Conservation (phyloP, 2,888 invertebrate genomes). For the Erebia ligea region DNA sequence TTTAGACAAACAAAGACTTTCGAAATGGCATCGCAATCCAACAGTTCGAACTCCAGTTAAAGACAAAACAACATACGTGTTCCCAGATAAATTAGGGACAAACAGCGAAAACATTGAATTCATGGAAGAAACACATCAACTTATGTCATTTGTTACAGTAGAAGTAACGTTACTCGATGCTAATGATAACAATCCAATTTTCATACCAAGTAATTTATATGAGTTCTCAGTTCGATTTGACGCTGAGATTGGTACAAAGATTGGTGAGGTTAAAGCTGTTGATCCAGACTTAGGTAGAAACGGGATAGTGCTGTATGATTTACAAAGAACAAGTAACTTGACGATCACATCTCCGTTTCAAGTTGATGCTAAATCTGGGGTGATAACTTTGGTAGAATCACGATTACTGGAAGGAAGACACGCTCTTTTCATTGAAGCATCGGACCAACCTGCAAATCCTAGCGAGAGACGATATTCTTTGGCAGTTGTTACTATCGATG, state of each 20-base stretch:
- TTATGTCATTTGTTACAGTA: slow-evolving; percentile 86
- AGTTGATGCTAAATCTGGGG: slow-evolving; percentile 88
- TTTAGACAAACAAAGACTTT: slow-evolving; percentile 65
- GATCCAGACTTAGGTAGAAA: slow-evolving; percentile 91
- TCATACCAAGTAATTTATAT: slow-evolving; percentile 92
- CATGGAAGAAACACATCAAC: slow-evolving; percentile 64
- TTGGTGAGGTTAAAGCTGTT: slow-evolving; percentile 91
- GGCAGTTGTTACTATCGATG: slow-evolving; percentile 93
- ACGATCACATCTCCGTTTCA: slow-evolving; percentile 87
- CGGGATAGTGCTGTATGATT: slow-evolving; percentile 89
- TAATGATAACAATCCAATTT: slow-evolving; percentile 95
- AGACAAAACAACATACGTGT: slow-evolving; percentile 75
- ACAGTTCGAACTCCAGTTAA: slow-evolving; percentile 54
- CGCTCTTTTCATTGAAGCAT: slow-evolving; percentile 92
- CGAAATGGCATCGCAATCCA: slow-evolving; percentile 69
- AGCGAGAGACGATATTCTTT: slow-evolving; percentile 91
- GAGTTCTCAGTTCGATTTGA: slow-evolving; percentile 89
- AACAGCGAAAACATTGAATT: slow-evolving; percentile 73
- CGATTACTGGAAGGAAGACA: slow-evolving; percentile 88
- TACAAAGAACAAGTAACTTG: slow-evolving; percentile 87
- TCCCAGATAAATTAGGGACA: slow-evolving; percentile 71
- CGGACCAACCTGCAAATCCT: slow-evolving; percentile 92
- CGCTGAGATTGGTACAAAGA: slow-evolving; percentile 86
- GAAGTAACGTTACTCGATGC: slow-evolving; percentile 93
- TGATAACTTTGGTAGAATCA: slow-evolving; percentile 85